Base-by-base conservation (phyloP, 2,888 invertebrate genomes). In the Phaonia tiefii region DNA sequence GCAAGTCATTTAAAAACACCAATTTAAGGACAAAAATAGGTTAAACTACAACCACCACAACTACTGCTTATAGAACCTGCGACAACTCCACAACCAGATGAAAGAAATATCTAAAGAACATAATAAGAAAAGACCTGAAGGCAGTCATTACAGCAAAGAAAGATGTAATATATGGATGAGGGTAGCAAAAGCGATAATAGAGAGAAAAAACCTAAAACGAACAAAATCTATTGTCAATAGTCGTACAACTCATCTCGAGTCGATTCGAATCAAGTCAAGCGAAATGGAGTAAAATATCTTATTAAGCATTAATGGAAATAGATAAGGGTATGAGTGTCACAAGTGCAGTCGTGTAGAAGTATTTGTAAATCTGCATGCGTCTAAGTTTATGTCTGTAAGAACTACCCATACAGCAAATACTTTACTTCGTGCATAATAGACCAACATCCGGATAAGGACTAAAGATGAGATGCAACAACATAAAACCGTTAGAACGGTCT, bases 231-330 rank as follows among this genome's bases (percentile, higher is more conserved):
- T 60, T 60, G 39, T 60, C 60, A 60, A 60, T 60, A 60, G 10
- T n/a, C n/a, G n/a, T n/a, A 5, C 31, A 60, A 31, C 25, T 54
- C 54, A 54, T 22, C 25, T 13, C 13, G 54, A 54, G 4, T 54
- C 25, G 2, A 54, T 10, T 22, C 22, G 8, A 5, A 11, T 31
- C 31, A 22, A 8, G 51, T 51, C 22, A 22, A 10, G 1, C 1
- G 54, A 25, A 11, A 22, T 54, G 13, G 22, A 25, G 25, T 10
- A 31, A 54, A 54, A 11, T 31, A 63, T 63, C 63, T 63, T 42
- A 63, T 63, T 63, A 63, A 42, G 63, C 42, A 39, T 63, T 63
- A 63, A 63, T 63, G 63, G 39, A 42, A 63, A 63, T 63, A 39
- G 42, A 63, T 63, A 42, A 22, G 8, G 63, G 22, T 22, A 31